Evolutionary conservation across 2,797 vertebrate genomes (phyloP).

Genomic region (Tauraco hartlaubi): DNA sequence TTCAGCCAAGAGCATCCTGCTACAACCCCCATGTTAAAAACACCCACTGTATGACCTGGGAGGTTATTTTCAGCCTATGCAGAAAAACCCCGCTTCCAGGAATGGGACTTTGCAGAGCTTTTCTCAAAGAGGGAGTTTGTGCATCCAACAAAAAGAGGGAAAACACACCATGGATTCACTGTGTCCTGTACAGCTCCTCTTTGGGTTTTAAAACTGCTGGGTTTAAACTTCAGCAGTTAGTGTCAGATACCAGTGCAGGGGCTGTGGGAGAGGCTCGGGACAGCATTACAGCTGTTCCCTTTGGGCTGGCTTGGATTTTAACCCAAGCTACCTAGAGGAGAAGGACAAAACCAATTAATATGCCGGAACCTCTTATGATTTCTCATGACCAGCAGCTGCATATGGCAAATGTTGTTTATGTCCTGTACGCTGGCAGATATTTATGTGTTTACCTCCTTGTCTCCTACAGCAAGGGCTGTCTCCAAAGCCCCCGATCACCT

Average conservation of each 20-base stretch:
- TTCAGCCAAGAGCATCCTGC: background rate
- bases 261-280: background rate
- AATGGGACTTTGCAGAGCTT: background rate
- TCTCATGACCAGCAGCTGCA: background rate
- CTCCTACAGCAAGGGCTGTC: background rate
- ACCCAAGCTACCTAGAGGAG: background rate
- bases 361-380: background rate
- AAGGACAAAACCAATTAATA: background rate
- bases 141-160: background rate
- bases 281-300: rapidly evolving
- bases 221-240: background rate
- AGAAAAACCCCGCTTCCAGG: background rate
- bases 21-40: background rate
- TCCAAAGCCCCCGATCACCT: background rate
- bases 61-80: constrained; percentile 38
- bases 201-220: background rate
- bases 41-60: background rate
- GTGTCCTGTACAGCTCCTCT: rapidly evolving
- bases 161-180: rapidly evolving
- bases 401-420: background rate
- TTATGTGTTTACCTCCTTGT: background rate
- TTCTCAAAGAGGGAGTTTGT: background rate
- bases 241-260: background rate
- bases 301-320: background rate
- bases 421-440: background rate